Evolutionary conservation across 2,797 vertebrate species (phyloP).

Genomic region (Mionectes olivaceus): DNA sequence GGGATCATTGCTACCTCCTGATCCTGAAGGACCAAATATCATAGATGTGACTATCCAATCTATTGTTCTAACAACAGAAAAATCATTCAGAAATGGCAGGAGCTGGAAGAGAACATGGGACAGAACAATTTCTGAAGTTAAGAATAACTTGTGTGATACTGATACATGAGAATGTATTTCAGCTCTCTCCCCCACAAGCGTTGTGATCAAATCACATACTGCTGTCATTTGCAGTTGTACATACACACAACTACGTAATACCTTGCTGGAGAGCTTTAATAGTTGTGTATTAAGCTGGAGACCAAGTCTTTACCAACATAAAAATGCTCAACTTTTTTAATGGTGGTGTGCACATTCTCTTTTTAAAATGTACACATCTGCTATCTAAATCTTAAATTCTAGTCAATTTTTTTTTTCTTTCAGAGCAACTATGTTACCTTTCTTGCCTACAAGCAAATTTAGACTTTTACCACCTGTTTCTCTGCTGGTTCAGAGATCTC

Average conservation of each 20-base stretch:
- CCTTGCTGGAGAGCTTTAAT: neutral
- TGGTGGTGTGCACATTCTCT: neutral
- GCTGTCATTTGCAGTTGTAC: neutral
- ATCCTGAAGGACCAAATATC: neutral
- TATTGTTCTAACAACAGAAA: neutral
- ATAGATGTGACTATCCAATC: neutral
- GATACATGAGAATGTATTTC: neutral
- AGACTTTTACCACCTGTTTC: neutral
- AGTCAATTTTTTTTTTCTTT: neutral
- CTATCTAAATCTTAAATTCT: neutral
- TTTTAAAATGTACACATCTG: neutral
- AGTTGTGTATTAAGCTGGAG: neutral
- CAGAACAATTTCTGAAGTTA: neutral
- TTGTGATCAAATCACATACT: neutral
- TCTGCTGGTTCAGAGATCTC: neutral
- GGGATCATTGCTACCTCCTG: neutral
- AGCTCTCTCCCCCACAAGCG: neutral
- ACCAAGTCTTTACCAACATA: neutral
- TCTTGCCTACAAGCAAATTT: neutral
- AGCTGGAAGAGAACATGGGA: neutral
- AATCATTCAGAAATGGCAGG: neutral
- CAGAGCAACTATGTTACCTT: neutral
- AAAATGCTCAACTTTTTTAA: neutral
- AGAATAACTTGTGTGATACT: neutral
- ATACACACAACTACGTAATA: neutral